phyloP scores from a whole-genome alignment of 2,113 vertebrate genomes.

The Poeciliopsis turrubarensis region DNA sequence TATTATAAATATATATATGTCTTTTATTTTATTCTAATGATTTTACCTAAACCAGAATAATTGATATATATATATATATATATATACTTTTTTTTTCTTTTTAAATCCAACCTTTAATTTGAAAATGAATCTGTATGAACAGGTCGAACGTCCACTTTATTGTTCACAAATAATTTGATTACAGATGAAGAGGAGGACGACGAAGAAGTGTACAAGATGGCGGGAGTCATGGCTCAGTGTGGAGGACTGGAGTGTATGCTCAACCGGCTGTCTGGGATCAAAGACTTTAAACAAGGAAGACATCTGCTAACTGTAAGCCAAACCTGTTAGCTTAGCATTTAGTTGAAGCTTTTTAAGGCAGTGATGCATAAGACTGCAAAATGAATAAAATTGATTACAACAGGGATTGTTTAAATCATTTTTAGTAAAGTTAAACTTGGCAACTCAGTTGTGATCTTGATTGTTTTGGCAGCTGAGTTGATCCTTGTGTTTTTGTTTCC shows the following conservation, averaged over 20 bases:
- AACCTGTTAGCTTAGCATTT: neutral
- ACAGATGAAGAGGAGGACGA: slow-evolving; percentile 98
- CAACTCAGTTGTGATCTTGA: neutral
- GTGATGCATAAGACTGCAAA: neutral
- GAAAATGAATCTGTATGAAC: neutral
- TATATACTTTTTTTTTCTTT: too few species aligned
- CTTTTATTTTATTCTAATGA: neutral
- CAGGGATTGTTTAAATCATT: neutral
- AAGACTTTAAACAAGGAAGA: slow-evolving; percentile 97
- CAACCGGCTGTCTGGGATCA: slow-evolving; percentile 94
- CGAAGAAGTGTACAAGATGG: slow-evolving; percentile 99
- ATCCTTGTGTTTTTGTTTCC: neutral
- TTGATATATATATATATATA: neutral
- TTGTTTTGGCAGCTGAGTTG: neutral
- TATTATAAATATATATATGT: too few species aligned
- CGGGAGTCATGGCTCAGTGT: slow-evolving; percentile 97
- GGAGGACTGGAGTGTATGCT: slow-evolving; percentile 97
- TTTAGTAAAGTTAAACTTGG: neutral
- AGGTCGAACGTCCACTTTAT: neutral
- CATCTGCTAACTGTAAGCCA: slow-evolving; percentile 93
- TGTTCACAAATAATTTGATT: slow-evolving; percentile 6
- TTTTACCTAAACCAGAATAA: neutral
- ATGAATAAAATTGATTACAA: neutral
- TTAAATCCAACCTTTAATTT: neutral
- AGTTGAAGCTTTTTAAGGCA: neutral